Evolutionary conservation across 2,113 vertebrate species (phyloP).

Genomic region (Mirounga angustirostris): DNA sequence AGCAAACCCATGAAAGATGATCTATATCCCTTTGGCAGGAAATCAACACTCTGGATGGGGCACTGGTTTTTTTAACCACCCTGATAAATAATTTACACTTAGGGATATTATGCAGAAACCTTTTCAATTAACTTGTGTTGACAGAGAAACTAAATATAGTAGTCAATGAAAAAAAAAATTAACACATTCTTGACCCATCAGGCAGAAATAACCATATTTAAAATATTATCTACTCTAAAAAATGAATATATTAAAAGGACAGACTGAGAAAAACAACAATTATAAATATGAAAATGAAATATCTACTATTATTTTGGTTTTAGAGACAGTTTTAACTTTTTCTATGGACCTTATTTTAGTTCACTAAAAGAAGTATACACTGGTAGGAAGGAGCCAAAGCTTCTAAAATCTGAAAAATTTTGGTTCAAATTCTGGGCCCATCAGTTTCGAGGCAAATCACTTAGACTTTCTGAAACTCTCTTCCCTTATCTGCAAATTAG

Average conservation of each 20-base stretch:
- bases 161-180: conserved; percentile 63
- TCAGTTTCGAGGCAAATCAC: background rate
- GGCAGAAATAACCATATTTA: conserved; percentile 36
- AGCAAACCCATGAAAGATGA: conserved; percentile 82
- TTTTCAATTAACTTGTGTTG: conserved; percentile 84
- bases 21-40: conserved; percentile 80
- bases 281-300: background rate
- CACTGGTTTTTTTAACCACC: conserved; percentile 80
- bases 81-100: conserved; percentile 85
- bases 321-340: background rate
- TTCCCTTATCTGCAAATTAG: background rate
- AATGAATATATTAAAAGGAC: conserved; percentile 16
- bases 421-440: background rate
- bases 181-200: conserved; percentile 67
- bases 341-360: background rate
- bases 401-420: conserved; percentile 10
- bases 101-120: conserved; percentile 78
- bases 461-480: background rate
- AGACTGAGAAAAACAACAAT: background rate
- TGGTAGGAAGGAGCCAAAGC: background rate
- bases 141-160: conserved; percentile 81
- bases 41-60: conserved; percentile 73
- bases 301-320: background rate
- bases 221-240: conserved; percentile 34
- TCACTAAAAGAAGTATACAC: background rate